Evolutionary conservation across 2,797 vertebrate genomes (phyloP).

Genomic region (Spinibarbus caldwelli): DNA sequence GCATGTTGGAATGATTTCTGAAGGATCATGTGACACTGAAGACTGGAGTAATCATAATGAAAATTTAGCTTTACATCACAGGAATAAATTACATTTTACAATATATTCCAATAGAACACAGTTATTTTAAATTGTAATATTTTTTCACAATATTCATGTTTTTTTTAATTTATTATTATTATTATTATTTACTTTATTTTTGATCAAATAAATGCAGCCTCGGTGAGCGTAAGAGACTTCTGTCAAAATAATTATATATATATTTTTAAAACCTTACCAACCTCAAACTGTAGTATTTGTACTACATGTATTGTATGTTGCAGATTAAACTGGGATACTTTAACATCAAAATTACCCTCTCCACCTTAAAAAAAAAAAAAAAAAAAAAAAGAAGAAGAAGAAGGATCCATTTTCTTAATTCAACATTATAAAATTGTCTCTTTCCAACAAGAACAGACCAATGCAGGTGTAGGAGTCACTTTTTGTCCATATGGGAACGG

Average conservation of each 20-base stretch:
- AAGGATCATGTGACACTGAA: neutral
- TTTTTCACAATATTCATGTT: neutral
- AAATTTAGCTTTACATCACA: neutral
- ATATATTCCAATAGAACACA: neutral
- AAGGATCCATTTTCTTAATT: neutral
- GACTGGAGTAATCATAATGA: neutral
- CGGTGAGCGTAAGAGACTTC: neutral
- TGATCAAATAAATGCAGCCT: neutral
- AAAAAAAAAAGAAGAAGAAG: neutral
- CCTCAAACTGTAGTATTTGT: no score
- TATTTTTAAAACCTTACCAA: no score
- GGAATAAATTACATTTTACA: neutral
- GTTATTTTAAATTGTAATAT: neutral
- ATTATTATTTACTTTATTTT: neutral
- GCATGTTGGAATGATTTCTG: neutral
- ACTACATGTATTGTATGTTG: no score
- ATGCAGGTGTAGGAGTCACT: neutral
- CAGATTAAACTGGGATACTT: neutral
- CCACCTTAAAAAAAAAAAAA: neutral
- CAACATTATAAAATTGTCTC: neutral
- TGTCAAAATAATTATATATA: no score
- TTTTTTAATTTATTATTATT: no score
- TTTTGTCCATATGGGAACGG: constrained; percentile 16
- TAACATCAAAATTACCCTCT: neutral
- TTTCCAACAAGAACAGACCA: neutral